phyloP scores from a whole-genome alignment of 2,797 vertebrate genomes.

The Phoxinus dragarum region DNA sequence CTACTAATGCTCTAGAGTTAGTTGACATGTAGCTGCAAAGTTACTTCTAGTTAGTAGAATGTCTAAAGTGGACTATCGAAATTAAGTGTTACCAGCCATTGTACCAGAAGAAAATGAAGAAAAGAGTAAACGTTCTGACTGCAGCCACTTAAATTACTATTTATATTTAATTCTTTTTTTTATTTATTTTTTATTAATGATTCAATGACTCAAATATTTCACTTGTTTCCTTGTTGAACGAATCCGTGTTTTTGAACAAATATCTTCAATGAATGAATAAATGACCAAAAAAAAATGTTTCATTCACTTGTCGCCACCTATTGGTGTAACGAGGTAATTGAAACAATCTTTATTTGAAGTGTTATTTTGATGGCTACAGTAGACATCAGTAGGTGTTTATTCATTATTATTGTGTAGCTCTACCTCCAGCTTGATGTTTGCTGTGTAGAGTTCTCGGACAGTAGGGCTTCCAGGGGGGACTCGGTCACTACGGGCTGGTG shows the following conservation, averaged over 20 bases:
- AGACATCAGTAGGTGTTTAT: background rate
- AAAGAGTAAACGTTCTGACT: background rate
- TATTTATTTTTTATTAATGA: background rate
- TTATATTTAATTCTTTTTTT: too few relatives aligned
- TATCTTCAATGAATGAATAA: background rate
- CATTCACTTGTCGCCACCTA: background rate
- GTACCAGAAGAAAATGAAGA: too few relatives aligned
- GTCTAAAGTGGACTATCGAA: too few relatives aligned
- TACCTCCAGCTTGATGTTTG: slow-evolving; percentile 94
- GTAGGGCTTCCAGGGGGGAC: slow-evolving; percentile 79
- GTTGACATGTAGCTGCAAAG: too few relatives aligned
- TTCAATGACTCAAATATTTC: background rate
- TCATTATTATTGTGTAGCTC: background rate
- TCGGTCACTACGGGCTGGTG: slow-evolving; percentile 84
- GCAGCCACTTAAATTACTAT: too few relatives aligned
- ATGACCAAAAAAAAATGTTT: background rate
- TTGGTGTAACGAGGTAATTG: background rate
- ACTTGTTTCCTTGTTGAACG: background rate
- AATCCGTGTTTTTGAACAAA: background rate
- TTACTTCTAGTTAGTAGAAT: too few relatives aligned
- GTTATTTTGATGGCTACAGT: background rate
- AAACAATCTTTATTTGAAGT: background rate
- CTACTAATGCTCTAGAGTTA: too few relatives aligned
- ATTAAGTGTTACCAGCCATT: too few relatives aligned
- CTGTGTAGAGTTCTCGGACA: slow-evolving; percentile 83